phyloP scores from a whole-genome alignment of 2,888 invertebrate genomes.

The Ichneumoninae sp. region DNA sequence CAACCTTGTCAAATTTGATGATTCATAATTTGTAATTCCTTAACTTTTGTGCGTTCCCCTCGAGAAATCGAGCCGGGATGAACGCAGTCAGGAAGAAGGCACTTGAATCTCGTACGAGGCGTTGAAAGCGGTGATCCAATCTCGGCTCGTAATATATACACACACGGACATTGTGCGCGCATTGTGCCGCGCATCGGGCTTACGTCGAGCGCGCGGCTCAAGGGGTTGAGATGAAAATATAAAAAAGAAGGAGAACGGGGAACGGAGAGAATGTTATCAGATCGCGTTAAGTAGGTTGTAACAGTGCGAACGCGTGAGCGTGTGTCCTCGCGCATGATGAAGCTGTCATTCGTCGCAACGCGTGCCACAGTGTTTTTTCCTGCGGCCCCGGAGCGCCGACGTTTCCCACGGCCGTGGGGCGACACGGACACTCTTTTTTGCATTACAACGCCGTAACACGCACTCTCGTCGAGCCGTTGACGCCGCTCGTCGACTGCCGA shows the following conservation, averaged over 20 bases:
- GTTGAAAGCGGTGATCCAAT: conserved; percentile 48
- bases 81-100: conserved; percentile 41
- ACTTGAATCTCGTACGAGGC: conserved; percentile 48
- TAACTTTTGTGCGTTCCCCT: conserved; percentile 18
- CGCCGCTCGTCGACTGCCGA: conserved; percentile 26
- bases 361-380: conserved; percentile 67
- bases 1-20: neutral
- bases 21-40: conserved; percentile 2
- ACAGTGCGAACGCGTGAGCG: conserved; percentile 62
- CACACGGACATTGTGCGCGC: conserved; percentile 22
- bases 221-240: conserved; percentile 63
- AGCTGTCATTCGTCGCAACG: conserved; percentile 73
- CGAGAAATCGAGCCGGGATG: neutral
- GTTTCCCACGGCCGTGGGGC: conserved; percentile 79
- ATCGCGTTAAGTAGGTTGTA: conserved; percentile 74
- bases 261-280: conserved; percentile 67
- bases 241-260: conserved; percentile 37
- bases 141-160: conserved; percentile 19
- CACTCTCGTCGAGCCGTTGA: conserved; percentile 36
- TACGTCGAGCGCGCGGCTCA: conserved; percentile 38
- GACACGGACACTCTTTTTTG: conserved; percentile 44
- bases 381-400: conserved; percentile 68
- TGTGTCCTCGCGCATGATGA: conserved; percentile 71
- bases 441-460: conserved; percentile 60
- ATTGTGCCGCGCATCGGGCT: conserved; percentile 43